Percentiles rank a stretch among this genome's conserved stretches.
Evolutionary conservation across 2,797 vertebrate genomes (phyloP).

Genomic region (Pteropus rufus): DNA sequence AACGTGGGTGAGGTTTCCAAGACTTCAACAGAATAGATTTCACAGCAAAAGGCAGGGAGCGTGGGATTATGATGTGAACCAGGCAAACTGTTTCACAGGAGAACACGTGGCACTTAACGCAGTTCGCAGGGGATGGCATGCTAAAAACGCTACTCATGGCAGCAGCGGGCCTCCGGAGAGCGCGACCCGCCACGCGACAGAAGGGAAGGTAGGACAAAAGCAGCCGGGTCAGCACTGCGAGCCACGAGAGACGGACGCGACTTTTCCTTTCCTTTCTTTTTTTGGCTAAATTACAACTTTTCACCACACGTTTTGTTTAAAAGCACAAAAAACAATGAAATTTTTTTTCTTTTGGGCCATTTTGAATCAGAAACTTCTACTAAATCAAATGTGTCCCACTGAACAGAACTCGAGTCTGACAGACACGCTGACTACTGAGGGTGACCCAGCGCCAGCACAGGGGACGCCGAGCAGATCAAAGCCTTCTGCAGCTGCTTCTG

Average conservation of each 20-base stretch:
- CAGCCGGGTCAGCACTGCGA: slow-evolving; percentile 48
- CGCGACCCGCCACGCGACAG: slow-evolving; percentile 39
- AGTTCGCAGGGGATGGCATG: slow-evolving; percentile 4
- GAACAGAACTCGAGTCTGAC: not conserved
- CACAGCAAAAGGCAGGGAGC: slow-evolving; percentile 61
- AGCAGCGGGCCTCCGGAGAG: slow-evolving; percentile 5
- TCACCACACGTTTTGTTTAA: slow-evolving; percentile 12
- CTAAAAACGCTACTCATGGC: slow-evolving; percentile 21
- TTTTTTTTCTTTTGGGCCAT: not conserved
- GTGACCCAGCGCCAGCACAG: not conserved
- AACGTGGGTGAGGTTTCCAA: slow-evolving; percentile 61
- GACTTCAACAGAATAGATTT: slow-evolving; percentile 64
- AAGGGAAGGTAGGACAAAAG: slow-evolving; percentile 26
- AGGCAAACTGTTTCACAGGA: slow-evolving; percentile 57
- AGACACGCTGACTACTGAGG: not conserved
- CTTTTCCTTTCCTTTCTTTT: not conserved
- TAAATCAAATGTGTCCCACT: slow-evolving; percentile 9
- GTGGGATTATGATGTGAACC: slow-evolving; percentile 61
- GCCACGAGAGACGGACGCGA: slow-evolving; percentile 18
- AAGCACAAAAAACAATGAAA: slow-evolving; percentile 26
- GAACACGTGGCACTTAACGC: slow-evolving; percentile 45
- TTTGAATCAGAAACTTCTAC: slow-evolving; percentile 10
- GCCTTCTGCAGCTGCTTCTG: not conserved
- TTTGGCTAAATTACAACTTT: not conserved
- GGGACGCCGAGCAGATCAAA: not conserved